Evolutionary conservation across 1,140 invertebrate species (phyloP), one percentile per base, ranked within the genome.

Genomic region (Hirudo medicinalis): DNA sequence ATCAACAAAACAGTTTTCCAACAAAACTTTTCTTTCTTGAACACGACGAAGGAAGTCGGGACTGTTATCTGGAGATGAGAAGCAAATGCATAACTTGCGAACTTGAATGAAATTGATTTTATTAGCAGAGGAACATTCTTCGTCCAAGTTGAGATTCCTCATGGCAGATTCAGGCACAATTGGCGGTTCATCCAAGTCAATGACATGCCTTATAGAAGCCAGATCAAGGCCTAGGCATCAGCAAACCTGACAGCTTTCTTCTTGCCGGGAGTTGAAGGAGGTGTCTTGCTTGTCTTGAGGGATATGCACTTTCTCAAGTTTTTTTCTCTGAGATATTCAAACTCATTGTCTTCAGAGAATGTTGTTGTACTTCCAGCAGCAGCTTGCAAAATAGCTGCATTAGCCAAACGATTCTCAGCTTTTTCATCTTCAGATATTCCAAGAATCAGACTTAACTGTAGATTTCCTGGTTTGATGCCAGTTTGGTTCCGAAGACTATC

Each of bases 211-310:
- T 0, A 96, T 89, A 77, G 91, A 90, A 17, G 91, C 91, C 73
- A 97, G 83, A 83, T 97, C 93, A 11, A 97, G 83, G 0, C 94
- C 94, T 43, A 97, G 82, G 91, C 91, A 78, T 97, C 94, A 0
- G 93, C 94, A 80, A 97, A 97, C 22, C 93, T 85, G 0, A 96
- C 93, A 53, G 94, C 94, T 82, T 96, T 97, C 80, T 95, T 96
- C 0, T 89, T 84, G 20, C 76, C 71, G 4, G 80, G 80, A 3
- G 80, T 82, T 2, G 89, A 90, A 0, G 92, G 92, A 27, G 92
- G 91, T 0, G 91, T 94, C 82, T 94, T 94, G 0, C 90, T 89
- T 0, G 89, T 89, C 83, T 92, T 94, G 20, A 96, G 80, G 0
- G 91, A 94, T 0, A 91, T 77, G 17, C 78, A 78, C 70, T 80